These are phyloP conservation scores for Epicauta chinensis DNA, from an alignment of 1,140 invertebrate genomes.

Conservation along the genomic window DNA sequence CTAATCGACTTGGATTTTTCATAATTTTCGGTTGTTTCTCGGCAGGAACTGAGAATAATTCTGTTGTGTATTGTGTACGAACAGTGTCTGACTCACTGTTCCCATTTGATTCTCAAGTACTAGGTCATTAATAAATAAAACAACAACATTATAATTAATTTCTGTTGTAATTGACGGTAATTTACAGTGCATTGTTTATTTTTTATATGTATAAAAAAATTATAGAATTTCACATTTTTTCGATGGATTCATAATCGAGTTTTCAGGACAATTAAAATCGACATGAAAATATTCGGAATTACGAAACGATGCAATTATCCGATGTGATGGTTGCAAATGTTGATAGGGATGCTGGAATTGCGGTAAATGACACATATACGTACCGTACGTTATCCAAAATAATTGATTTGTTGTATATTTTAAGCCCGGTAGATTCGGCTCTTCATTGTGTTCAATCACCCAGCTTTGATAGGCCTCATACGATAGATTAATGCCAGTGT, in stretches of 20 bases:
- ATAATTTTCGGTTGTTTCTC: no score
- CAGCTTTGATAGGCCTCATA: constrained; percentile 72
- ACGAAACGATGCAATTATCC: constrained; percentile 17
- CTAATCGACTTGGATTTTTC: no score
- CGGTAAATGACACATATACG: constrained; percentile 7
- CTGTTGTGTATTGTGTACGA: no score
- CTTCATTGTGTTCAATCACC: constrained; percentile 54
- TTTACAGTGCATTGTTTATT: neutral
- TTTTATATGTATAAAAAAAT: neutral
- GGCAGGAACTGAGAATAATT: no score
- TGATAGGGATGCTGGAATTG: neutral
- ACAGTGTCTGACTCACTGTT: no score
- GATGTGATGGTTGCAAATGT: constrained; percentile 3
- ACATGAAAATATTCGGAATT: constrained; percentile 49
- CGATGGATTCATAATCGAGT: constrained; percentile 55
- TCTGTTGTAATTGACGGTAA: constrained; percentile 3
- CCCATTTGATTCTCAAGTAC: no score
- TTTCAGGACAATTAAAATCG: constrained; percentile 56
- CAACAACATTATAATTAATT: constrained; percentile 8
- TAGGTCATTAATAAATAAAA: no score
- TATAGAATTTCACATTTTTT: constrained; percentile 41
- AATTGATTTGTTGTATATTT: constrained; percentile 51
- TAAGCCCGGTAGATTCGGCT: constrained; percentile 45
- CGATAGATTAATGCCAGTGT: constrained; percentile 71
- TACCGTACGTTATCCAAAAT: constrained; percentile 45